A percentile compares a stretch with the other conserved stretches of the same genome.
These are phyloP conservation scores for Drosophila mimetica DNA, from an alignment of 2,888 invertebrate species.

Conservation along the genomic window DNA sequence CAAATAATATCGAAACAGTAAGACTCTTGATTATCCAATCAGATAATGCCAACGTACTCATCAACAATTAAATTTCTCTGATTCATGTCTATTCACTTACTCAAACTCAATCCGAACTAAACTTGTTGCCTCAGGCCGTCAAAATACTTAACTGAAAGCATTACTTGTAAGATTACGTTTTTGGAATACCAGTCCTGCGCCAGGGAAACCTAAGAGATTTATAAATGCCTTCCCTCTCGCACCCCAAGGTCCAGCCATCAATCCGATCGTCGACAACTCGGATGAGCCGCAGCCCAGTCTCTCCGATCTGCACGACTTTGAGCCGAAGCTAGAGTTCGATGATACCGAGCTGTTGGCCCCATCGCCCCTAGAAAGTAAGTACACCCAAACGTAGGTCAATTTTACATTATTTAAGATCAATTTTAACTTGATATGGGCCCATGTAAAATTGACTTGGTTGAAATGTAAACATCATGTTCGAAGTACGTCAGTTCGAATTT, in stretches of 20 bases:
- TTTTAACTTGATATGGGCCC: too few relatives aligned
- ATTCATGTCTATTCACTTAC: constrained; percentile 77
- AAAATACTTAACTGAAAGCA: constrained; percentile 78
- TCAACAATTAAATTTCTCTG: constrained; percentile 71
- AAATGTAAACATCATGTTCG: too few relatives aligned
- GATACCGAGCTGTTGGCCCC: constrained; percentile 94
- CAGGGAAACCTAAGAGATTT: constrained; percentile 71
- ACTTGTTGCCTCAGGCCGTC: constrained; percentile 78
- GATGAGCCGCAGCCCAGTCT: constrained; percentile 94
- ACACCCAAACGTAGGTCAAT: too few relatives aligned
- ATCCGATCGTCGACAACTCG: constrained; percentile 85
- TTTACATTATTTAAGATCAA: too few relatives aligned
- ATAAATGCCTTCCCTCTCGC: constrained; percentile 53
- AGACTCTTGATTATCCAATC: constrained; percentile 36
- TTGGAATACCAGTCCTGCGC: constrained; percentile 64
- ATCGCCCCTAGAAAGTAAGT: constrained; percentile 89
- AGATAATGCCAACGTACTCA: constrained; percentile 54
- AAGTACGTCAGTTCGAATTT: too few relatives aligned
- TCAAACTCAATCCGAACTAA: constrained; percentile 76
- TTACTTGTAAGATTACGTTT: constrained; percentile 75
- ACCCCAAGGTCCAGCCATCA: constrained; percentile 82
- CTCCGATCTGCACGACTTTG: constrained; percentile 96
- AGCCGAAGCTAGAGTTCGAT: constrained; percentile 98
- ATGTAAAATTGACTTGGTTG: too few relatives aligned
- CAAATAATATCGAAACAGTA: constrained; percentile 30